Evolutionary conservation across 1,140 invertebrate species (phyloP).

Genomic region (Elysia chlorotica): DNA sequence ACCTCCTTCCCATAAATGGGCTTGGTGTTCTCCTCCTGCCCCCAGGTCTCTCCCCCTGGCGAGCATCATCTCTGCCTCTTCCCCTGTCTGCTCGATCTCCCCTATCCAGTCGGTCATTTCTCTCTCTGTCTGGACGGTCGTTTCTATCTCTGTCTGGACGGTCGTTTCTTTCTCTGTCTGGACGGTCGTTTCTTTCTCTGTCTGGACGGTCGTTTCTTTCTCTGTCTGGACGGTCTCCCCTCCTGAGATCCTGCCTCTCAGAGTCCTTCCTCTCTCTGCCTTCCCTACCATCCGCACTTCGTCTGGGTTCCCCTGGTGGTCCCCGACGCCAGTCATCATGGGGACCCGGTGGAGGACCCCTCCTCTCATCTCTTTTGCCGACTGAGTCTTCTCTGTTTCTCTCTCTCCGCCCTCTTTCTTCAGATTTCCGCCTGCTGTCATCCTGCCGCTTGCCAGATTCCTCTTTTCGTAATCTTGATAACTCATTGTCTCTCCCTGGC

Average conservation of each 20-base stretch:
- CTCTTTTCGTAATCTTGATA: slow-evolving; percentile 1
- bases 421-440: slow-evolving; percentile 3
- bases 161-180: too few species aligned
- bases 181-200: too few species aligned
- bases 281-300: slow-evolving; percentile 35
- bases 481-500: background rate
- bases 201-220: too few species aligned
- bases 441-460: background rate
- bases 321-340: slow-evolving; percentile 9
- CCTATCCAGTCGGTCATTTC: slow-evolving; percentile 12
- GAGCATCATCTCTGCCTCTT: slow-evolving; percentile 2
- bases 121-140: slow-evolving; percentile 31
- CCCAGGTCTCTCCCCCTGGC: slow-evolving; percentile 14
- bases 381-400: slow-evolving; percentile 9
- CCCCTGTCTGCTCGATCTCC: slow-evolving; percentile 1
- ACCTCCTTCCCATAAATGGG: slow-evolving; percentile 18
- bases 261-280: slow-evolving; percentile 29
- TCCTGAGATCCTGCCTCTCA: too few species aligned
- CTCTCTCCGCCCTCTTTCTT: background rate
- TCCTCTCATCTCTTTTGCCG: slow-evolving; percentile 18
- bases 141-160: too few species aligned
- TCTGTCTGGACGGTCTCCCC: too few species aligned
- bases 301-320: slow-evolving; percentile 32
- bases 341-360: background rate
- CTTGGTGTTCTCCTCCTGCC: slow-evolving; percentile 22